Conservation (phyloP, 2,888 invertebrate species). For the Drosophila mimica region DNA sequence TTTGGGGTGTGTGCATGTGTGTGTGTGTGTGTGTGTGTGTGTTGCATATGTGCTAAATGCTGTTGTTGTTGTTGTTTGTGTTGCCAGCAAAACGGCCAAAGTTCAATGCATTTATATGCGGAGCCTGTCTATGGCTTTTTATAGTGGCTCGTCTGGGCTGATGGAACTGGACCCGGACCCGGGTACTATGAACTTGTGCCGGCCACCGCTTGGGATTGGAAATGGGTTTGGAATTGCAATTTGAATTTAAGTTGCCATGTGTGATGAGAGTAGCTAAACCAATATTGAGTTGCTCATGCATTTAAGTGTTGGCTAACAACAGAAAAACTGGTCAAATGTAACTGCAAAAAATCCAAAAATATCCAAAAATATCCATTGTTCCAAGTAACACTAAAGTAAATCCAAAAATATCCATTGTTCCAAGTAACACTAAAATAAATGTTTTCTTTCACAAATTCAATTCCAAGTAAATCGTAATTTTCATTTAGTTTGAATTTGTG, state of each 20-base stretch:
- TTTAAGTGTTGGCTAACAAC: not conserved
- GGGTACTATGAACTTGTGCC: slow-evolving; percentile 10
- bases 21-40: slow-evolving; percentile 14
- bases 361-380: not conserved
- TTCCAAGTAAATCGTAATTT: not conserved
- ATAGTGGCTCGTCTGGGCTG: slow-evolving; percentile 53
- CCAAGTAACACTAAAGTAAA: too few species aligned
- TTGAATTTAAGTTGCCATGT: slow-evolving; percentile 28
- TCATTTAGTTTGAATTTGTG: not conserved
- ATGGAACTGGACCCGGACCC: slow-evolving; percentile 11
- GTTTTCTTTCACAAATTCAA: not conserved
- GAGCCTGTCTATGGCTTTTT: slow-evolving; percentile 69
- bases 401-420: not conserved
- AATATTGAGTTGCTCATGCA: not conserved
- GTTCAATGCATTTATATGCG: slow-evolving; percentile 73
- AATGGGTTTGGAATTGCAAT: not conserved
- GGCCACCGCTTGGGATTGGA: not conserved
- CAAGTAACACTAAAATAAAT: too few species aligned
- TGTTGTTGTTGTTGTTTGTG: slow-evolving; percentile 21
- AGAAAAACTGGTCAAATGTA: not conserved
- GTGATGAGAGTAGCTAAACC: slow-evolving; percentile 7
- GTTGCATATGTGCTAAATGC: slow-evolving; percentile 39
- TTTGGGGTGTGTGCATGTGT: slow-evolving; percentile 59
- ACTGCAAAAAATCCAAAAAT: not conserved
- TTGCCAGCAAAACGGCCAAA: slow-evolving; percentile 66